Base-by-base conservation (phyloP, 1,140 invertebrate species). In the Trichonephila clavata region DNA sequence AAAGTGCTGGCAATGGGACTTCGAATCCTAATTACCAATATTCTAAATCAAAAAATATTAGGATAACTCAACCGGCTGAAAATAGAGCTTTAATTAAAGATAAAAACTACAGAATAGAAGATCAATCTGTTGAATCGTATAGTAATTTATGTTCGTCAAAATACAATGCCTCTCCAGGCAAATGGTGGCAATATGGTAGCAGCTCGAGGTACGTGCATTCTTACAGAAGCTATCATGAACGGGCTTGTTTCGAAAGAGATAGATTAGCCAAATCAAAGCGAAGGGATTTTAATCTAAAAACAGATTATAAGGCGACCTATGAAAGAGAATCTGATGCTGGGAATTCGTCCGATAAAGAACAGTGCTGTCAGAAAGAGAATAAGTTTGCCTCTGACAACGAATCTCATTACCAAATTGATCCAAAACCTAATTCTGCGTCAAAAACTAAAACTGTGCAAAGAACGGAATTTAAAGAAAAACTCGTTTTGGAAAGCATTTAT, bases 401-500 rank as follows among this genome's bases (percentile, higher is more conserved):
- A 4, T 39, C 32, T 16, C 4, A 7, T 27, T 18, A 16, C 16
- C 43, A 50, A 3, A 77, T 4, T 0, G 27, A 32, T 16, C 14
- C 24, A 16, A 77, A 77, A 77, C 14, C 14, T 5, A 2, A 4
- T 2, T 32, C 68, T 0, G 0, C 65, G 8, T 77, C 68, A 32
- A 18, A 27, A 77, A 32, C 13, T 39, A 7, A 13, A 2, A 4
- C 24, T 18, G 27, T 16, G 10, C 68, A 10, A 5, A 5, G 0
- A 32, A 20, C 32, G 5, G 68, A 77, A 4, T 18, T 32, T 4
- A 39, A 77, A 16, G 32, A 77, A 6, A 77, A 77, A 77, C 18
- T 77, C 18, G 68, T 77, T 77, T 18, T 77, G 27, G 68, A 77
- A 77, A 77, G 68, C 18, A 39, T 77, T 16, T 77, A 77, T 32